These are phyloP conservation scores for Metaphire vulgaris DNA, from an alignment of 1,140 invertebrate genomes.

Conservation along the genomic window DNA sequence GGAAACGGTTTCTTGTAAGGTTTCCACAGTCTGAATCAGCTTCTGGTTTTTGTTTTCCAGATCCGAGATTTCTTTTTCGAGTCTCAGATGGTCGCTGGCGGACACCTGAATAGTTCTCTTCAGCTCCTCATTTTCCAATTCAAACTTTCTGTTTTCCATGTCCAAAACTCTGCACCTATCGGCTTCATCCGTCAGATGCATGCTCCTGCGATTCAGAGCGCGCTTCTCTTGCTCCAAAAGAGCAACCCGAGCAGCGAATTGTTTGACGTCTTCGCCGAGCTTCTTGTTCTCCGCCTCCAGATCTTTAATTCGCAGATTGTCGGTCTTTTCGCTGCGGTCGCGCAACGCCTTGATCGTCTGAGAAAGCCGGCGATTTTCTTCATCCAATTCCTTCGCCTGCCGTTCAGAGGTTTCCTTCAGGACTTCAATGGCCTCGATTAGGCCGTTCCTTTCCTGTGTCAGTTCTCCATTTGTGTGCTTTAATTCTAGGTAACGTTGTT, in stretches of 20 bases:
- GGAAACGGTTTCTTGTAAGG: conserved; percentile 39
- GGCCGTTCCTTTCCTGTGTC: conserved; percentile 70
- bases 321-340: conserved; percentile 52
- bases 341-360: conserved; percentile 50
- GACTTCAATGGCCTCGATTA: conserved; percentile 68
- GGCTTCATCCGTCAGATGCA: neutral
- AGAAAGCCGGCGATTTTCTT: conserved; percentile 51
- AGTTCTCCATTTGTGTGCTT: conserved; percentile 66
- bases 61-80: conserved; percentile 45
- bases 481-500: conserved; percentile 66
- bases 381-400: conserved; percentile 52
- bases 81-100: neutral
- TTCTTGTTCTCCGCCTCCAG: conserved; percentile 53
- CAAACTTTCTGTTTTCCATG: neutral
- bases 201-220: neutral
- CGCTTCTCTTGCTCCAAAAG: neutral
- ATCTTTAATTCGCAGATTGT: conserved; percentile 50
- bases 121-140: neutral
- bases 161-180: neutral
- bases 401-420: conserved; percentile 52
- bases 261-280: conserved; percentile 43
- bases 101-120: neutral
- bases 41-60: conserved; percentile 52
- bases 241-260: neutral
- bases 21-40: conserved; percentile 44